Evolutionary conservation across 1,140 invertebrate genomes (phyloP).

Genomic region (Ctenoplectra terminalis): DNA sequence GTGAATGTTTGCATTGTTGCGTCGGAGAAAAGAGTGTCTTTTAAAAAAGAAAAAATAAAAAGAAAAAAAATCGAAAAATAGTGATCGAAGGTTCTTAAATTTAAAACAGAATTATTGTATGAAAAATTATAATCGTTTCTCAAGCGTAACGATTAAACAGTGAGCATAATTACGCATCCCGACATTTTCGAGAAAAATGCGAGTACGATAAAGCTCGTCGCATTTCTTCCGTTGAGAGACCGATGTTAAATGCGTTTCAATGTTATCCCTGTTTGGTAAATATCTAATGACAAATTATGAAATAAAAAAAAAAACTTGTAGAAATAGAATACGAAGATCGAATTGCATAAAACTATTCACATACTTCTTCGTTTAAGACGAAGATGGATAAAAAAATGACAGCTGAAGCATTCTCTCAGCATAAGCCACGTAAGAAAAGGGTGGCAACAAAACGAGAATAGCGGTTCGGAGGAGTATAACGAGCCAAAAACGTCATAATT

Average conservation of each 20-base stretch:
- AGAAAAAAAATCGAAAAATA: not conserved
- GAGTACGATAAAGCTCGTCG: conserved; percentile 15
- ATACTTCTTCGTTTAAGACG: no score
- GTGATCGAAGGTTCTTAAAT: not conserved
- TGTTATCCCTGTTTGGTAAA: no score
- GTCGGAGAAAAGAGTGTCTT: no score
- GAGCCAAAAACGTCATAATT: conserved; percentile 31
- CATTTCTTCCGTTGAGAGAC: conserved; percentile 17
- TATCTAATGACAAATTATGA: no score
- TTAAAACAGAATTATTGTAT: not conserved
- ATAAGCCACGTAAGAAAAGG: not conserved
- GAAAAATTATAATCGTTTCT: not conserved
- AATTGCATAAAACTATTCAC: not conserved
- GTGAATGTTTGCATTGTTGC: no score
- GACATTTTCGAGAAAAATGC: conserved; percentile 28
- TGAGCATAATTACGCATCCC: conserved; percentile 19
- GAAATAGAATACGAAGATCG: no score
- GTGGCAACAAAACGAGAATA: conserved; percentile 10
- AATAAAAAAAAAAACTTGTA: no score
- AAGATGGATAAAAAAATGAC: no score
- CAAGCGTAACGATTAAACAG: not conserved
- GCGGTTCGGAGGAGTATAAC: not conserved
- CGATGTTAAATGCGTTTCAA: not conserved
- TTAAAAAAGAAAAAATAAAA: no score
- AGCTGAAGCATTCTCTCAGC: not conserved